Conservation (phyloP, 2,113 vertebrate genomes). For the Siniperca knerii region DNA sequence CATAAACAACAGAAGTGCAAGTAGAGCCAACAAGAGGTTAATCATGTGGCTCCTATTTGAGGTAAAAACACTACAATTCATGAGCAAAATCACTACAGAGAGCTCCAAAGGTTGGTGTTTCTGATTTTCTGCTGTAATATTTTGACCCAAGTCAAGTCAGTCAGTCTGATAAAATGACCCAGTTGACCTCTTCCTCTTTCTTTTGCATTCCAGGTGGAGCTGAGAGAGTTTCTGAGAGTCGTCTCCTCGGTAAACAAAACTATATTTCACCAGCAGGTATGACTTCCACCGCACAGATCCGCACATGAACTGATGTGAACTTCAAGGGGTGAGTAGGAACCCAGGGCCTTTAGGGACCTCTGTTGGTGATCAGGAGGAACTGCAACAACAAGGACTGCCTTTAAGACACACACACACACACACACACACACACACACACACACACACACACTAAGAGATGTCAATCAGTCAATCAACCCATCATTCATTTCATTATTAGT, state of each 20-base stretch:
- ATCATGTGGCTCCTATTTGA: no score
- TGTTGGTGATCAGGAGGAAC: slow-evolving; percentile 15
- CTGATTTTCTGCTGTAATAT: no score
- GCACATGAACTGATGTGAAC: slow-evolving; percentile 15
- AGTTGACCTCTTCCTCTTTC: background rate
- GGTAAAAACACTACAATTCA: no score
- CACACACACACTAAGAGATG: background rate
- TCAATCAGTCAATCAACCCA: no score
- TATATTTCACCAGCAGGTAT: background rate
- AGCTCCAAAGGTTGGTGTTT: no score
- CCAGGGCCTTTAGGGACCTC: slow-evolving; percentile 4
- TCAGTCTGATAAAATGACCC: background rate
- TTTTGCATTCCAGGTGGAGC: slow-evolving; percentile 4
- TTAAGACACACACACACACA: background rate
- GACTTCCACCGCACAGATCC: background rate
- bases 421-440: background rate
- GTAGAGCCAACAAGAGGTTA: no score
- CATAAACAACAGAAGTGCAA: no score
- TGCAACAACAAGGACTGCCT: background rate
- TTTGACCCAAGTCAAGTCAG: background rate
- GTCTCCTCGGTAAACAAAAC: background rate
- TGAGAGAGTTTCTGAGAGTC: background rate
- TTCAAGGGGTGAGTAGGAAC: background rate
- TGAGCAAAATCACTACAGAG: no score
- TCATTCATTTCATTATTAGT: background rate